phyloP scores from a whole-genome alignment of 2,797 vertebrate genomes.

The Staurois parvus region DNA sequence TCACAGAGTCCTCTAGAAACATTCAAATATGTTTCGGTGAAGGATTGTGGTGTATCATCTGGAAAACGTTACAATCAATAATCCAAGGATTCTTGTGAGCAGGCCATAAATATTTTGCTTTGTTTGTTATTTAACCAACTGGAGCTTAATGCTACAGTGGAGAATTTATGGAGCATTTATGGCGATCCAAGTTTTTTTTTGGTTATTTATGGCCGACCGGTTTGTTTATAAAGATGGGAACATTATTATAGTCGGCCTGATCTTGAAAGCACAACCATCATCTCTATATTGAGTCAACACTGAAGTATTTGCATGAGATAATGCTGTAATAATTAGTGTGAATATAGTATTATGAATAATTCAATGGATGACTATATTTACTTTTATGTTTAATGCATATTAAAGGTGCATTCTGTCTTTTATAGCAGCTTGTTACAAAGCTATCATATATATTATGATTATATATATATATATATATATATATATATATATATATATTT shows the following conservation, averaged over 20 bases:
- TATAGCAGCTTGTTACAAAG: too few relatives aligned
- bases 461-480: too few relatives aligned
- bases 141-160: conserved; percentile 19
- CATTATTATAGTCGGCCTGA: background rate
- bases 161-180: conserved; percentile 39
- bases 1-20: conserved; percentile 21
- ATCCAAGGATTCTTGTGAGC: conserved; percentile 9
- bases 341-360: too few relatives aligned
- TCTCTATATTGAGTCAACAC: background rate
- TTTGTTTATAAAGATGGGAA: background rate
- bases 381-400: too few relatives aligned
- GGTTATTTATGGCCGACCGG: conserved; percentile 19
- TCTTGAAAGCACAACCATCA: background rate
- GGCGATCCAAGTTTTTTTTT: background rate
- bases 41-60: conserved; percentile 18
- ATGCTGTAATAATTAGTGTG: background rate
- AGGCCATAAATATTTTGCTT: conserved; percentile 33
- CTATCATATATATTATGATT: too few relatives aligned
- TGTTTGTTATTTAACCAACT: conserved; percentile 40
- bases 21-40: conserved; percentile 9
- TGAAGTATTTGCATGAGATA: background rate
- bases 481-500: too few relatives aligned
- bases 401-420: too few relatives aligned
- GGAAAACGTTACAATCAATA: conserved; percentile 40
- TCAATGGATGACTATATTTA: too few relatives aligned